Conservation (phyloP, 2,888 invertebrate species). For the Hydraecia micacea region DNA sequence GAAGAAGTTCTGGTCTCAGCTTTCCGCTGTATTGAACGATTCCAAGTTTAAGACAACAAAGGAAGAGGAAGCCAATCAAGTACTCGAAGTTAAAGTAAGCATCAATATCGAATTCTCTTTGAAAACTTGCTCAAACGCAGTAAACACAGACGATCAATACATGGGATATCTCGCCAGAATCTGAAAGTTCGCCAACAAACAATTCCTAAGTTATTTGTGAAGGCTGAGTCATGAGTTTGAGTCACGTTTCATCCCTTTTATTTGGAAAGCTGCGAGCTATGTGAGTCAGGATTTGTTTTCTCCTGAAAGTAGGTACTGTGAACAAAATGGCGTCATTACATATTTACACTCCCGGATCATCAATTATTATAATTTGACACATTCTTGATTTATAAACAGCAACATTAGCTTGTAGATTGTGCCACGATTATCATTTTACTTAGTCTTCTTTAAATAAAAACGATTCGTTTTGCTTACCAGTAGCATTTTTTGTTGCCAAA, state of each 20-base stretch:
- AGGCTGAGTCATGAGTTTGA: slow-evolving; percentile 56
- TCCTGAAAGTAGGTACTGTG: slow-evolving; percentile 38
- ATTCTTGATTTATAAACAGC: slow-evolving; percentile 16
- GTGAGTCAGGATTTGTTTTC: slow-evolving; percentile 62
- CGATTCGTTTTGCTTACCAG: too few relatives aligned
- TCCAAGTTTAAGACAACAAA: slow-evolving; percentile 8
- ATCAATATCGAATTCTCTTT: background rate
- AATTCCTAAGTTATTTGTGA: slow-evolving; percentile 56
- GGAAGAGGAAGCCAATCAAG: slow-evolving; percentile 11
- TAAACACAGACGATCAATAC: slow-evolving; percentile 20
- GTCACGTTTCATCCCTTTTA: slow-evolving; percentile 63
- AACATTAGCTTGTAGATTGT: background rate
- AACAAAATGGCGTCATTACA: slow-evolving; percentile 25
- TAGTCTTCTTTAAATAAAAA: background rate
- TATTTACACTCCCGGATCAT: slow-evolving; percentile 15
- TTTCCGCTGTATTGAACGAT: background rate
- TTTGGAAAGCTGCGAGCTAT: slow-evolving; percentile 51
- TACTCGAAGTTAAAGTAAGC: background rate
- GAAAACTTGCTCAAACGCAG: slow-evolving; percentile 9
- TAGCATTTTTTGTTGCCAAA: background rate
- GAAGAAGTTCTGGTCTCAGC: background rate
- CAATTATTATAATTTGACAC: slow-evolving; percentile 43
- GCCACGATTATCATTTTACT: too few relatives aligned
- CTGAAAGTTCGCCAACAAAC: slow-evolving; percentile 54
- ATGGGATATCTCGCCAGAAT: slow-evolving; percentile 38